Percentiles rank a stretch among this genome's conserved stretches.
phyloP scores from a whole-genome alignment of 2,888 invertebrate species.

The Liposcelis brunnea region DNA sequence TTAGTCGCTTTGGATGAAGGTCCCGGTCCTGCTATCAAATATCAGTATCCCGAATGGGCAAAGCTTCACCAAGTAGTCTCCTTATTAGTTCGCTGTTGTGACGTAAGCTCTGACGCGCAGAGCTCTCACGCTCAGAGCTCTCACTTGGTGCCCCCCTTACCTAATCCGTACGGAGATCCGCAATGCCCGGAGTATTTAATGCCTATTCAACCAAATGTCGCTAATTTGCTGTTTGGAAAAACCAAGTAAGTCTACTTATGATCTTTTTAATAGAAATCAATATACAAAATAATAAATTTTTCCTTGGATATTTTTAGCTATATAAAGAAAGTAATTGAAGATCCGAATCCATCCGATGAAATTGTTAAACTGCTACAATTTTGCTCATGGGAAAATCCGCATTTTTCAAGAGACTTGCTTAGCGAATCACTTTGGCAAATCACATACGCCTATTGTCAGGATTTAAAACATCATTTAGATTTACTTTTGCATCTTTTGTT shows the following conservation, averaged over 20 bases:
- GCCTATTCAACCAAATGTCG: constrained; percentile 54
- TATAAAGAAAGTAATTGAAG: constrained; percentile 89
- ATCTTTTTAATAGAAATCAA: constrained; percentile 7
- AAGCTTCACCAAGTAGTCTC: constrained; percentile 88
- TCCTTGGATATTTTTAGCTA: constrained; percentile 36
- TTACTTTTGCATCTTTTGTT: constrained; percentile 69
- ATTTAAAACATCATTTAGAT: constrained; percentile 82
- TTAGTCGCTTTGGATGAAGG: constrained; percentile 84
- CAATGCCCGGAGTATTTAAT: constrained; percentile 39
- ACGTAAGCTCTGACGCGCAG: constrained; percentile 53
- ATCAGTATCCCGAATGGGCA: constrained; percentile 86
- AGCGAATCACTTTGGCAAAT: constrained; percentile 85
- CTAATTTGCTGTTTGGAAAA: constrained; percentile 65
- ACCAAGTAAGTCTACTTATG: constrained; percentile 38
- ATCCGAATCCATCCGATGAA: constrained; percentile 82
- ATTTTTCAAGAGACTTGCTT: constrained; percentile 75
- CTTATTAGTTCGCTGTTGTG: constrained; percentile 78
- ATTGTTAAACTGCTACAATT: constrained; percentile 78
- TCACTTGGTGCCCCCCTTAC: constrained; percentile 35
- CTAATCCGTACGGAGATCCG: constrained; percentile 58
- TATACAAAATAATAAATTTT: constrained; percentile 9
- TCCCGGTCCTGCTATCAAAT: constrained; percentile 82
- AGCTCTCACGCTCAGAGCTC: constrained; percentile 28
- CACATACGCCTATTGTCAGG: constrained; percentile 83
- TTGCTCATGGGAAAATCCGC: constrained; percentile 93